phyloP scores from a whole-genome alignment of 2,113 vertebrate genomes.

The Burhinus bistriatus region DNA sequence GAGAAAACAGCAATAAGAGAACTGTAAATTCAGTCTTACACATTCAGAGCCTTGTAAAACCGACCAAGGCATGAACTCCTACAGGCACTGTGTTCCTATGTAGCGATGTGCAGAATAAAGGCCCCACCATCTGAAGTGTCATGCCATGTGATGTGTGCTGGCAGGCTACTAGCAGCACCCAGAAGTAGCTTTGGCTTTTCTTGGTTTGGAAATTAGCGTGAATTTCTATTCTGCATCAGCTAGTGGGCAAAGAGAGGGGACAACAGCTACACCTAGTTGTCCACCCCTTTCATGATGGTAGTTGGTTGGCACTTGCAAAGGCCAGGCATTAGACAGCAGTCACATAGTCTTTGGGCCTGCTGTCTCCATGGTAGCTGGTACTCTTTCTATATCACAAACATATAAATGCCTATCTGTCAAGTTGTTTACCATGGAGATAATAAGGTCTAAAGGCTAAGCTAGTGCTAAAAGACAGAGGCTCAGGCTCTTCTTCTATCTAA shows the following conservation, averaged over 20 bases:
- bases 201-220: background rate
- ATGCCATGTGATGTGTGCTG: background rate
- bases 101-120: background rate
- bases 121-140: background rate
- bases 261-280: background rate
- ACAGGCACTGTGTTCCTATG: background rate
- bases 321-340: background rate
- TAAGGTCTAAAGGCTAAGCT: background rate
- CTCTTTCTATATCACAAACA: background rate
- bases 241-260: background rate
- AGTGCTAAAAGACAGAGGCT: background rate
- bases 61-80: background rate
- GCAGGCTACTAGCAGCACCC: background rate
- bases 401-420: background rate
- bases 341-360: background rate
- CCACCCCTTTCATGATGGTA: background rate
- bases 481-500: background rate
- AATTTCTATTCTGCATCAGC: background rate
- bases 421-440: background rate
- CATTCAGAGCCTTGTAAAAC: conserved; percentile 17
- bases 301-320: background rate
- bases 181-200: background rate
- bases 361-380: background rate
- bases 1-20: conserved; percentile 24
- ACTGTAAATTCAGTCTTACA: background rate